These are phyloP conservation scores for Conus ventricosus DNA, from an alignment of 1,140 invertebrate genomes.

Conservation along the genomic window DNA sequence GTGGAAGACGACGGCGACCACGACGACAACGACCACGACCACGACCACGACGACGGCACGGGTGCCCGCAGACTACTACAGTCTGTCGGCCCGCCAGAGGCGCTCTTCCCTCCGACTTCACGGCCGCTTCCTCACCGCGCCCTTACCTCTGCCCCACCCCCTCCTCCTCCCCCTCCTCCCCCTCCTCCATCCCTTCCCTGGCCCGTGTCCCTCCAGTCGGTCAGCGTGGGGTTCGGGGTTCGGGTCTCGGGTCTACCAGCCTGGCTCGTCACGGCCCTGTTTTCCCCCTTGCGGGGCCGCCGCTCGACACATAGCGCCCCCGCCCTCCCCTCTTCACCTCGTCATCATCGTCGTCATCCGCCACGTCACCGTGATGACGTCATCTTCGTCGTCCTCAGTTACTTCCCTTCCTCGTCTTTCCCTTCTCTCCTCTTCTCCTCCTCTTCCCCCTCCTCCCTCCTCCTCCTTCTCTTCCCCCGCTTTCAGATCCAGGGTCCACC, in stretches of 20 bases:
- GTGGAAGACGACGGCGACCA: too few relatives aligned
- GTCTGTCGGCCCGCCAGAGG: too few relatives aligned
- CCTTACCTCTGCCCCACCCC: neutral
- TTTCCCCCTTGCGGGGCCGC: neutral
- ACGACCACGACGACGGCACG: too few relatives aligned
- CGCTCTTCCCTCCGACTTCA: neutral
- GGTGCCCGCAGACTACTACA: too few relatives aligned
- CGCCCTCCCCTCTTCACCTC: neutral
- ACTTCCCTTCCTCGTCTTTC: neutral
- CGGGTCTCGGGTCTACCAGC: neutral
- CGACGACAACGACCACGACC: too few relatives aligned
- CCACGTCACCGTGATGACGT: neutral
- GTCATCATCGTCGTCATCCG: neutral
- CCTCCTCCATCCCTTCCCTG: neutral
- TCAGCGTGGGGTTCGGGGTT: neutral
- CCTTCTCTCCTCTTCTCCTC: neutral
- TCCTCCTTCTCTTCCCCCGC: neutral
- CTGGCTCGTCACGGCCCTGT: neutral
- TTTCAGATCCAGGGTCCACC: neutral
- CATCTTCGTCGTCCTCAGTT: neutral
- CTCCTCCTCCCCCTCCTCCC: neutral
- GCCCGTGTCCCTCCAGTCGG: neutral
- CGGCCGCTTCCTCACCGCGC: neutral
- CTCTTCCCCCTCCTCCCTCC: neutral
- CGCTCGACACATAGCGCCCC: neutral